phyloP scores from a whole-genome alignment of 2,113 vertebrate species.

The Burhinus bistriatus region DNA sequence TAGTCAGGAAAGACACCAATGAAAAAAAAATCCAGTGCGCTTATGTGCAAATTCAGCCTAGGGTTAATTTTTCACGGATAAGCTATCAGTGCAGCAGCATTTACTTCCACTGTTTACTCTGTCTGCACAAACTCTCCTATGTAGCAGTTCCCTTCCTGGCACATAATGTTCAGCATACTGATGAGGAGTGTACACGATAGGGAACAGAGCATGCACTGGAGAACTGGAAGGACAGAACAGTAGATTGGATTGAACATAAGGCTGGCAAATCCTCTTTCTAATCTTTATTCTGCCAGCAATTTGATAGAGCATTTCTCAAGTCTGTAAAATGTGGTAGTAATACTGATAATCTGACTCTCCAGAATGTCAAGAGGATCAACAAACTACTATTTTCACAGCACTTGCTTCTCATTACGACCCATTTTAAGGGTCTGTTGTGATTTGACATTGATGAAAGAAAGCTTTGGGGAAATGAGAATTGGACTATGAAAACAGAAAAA shows the following conservation, averaged over 20 bases:
- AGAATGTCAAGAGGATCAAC: background rate
- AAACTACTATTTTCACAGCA: background rate
- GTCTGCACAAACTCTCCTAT: conserved; percentile 10
- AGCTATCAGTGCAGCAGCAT: background rate
- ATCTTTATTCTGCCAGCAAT: background rate
- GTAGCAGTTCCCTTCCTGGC: conserved; percentile 14
- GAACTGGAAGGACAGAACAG: background rate
- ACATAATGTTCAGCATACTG: conserved; percentile 40
- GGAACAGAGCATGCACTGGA: conserved; percentile 29
- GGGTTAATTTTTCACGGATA: background rate
- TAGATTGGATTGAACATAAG: background rate
- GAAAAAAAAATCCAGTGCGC: background rate
- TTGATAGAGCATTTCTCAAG: background rate
- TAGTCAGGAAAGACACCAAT: background rate
- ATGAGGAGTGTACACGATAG: background rate
- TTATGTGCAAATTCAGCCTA: background rate
- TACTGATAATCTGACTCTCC: background rate
- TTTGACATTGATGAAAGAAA: background rate
- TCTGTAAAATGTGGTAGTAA: background rate
- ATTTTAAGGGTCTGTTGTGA: background rate
- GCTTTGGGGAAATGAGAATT: background rate
- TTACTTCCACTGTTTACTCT: conserved; percentile 36
- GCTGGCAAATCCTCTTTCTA: background rate
- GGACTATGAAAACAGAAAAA: background rate
- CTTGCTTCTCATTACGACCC: background rate